Evolutionary conservation across 2,888 invertebrate genomes (phyloP).

Genomic region (Rhagonycha fulva): DNA sequence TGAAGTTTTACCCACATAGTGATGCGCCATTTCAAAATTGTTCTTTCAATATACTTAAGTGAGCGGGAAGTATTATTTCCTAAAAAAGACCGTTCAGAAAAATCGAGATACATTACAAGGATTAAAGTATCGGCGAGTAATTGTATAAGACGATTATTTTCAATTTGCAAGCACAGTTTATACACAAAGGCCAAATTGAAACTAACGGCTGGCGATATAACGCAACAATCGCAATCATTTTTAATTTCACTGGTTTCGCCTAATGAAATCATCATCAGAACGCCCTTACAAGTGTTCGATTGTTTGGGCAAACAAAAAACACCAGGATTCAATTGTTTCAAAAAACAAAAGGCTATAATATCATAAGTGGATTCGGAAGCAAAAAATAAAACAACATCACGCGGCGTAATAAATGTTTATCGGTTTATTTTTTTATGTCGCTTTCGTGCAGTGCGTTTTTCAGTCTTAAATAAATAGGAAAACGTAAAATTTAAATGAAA

Average conservation of each 20-base stretch:
- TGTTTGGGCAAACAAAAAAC: no score
- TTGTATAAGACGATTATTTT: background rate
- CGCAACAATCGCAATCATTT: background rate
- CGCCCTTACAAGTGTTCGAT: background rate
- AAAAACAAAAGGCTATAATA: background rate
- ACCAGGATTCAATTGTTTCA: background rate
- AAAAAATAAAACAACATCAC: constrained; percentile 10
- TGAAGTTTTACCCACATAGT: constrained; percentile 21
- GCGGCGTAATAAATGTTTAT: constrained; percentile 16
- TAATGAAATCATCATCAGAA: background rate
- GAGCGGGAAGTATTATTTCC: constrained; percentile 8
- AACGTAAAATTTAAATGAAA: background rate
- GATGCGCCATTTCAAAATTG: constrained; percentile 16
- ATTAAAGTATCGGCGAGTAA: background rate
- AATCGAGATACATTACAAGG: background rate
- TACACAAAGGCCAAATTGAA: background rate
- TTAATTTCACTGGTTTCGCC: background rate
- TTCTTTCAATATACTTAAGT: constrained; percentile 15
- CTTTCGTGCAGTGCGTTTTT: background rate
- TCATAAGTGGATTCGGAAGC: background rate
- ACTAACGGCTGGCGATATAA: background rate
- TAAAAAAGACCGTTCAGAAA: background rate
- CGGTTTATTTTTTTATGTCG: background rate
- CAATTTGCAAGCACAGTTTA: background rate
- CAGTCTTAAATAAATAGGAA: background rate